Conservation (phyloP, 2,113 vertebrate species). For the Triplophysa tibetana region DNA sequence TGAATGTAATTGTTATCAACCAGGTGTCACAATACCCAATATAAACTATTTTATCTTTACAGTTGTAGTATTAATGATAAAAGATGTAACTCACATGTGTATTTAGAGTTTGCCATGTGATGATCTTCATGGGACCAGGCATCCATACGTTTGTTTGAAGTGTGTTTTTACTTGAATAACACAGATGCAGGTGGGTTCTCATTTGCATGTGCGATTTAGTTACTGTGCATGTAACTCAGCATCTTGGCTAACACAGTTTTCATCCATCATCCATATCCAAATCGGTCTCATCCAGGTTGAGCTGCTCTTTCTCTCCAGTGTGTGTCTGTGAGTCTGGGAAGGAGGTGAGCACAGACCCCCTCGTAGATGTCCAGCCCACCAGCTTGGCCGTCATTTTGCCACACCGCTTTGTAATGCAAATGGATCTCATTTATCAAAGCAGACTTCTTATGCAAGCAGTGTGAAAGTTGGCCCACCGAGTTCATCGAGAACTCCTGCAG, state of each 20-base stretch:
- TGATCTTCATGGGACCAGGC: background rate
- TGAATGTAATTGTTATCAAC: background rate
- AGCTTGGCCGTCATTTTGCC: conserved; percentile 56
- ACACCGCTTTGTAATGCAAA: conserved; percentile 77
- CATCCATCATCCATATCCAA: background rate
- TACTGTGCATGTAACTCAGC: background rate
- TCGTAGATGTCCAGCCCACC: conserved; percentile 48
- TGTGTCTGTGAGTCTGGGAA: conserved; percentile 17
- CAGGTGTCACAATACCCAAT: background rate
- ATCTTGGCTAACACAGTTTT: background rate
- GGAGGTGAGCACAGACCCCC: conserved; percentile 40
- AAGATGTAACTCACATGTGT: conserved; percentile 14
- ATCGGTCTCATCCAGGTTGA: background rate
- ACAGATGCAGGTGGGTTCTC: background rate
- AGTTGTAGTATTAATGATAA: background rate
- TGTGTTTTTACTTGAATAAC: background rate
- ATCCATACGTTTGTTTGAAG: background rate
- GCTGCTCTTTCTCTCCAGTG: background rate
- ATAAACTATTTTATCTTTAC: background rate
- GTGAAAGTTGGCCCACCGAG: conserved; percentile 65
- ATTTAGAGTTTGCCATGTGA: background rate
- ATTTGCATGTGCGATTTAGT: background rate
- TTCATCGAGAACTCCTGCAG: conserved; percentile 66
- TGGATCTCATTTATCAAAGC: conserved; percentile 65
- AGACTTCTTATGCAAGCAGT: conserved; percentile 72